Evolutionary conservation across 2,113 vertebrate species (phyloP).

Genomic region (Lampris incognitus): DNA sequence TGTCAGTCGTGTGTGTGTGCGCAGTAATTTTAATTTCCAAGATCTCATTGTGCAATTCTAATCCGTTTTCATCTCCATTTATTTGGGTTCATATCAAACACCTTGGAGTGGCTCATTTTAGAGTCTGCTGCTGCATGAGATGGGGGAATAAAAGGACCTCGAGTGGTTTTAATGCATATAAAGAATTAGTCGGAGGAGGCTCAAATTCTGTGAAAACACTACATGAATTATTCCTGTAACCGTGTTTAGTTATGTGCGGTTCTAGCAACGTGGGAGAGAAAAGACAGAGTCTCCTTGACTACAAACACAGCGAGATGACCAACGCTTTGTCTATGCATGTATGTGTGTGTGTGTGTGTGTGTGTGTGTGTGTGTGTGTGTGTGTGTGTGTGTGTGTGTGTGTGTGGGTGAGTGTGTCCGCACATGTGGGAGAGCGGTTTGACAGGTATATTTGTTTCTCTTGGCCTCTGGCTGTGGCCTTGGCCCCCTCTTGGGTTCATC

Average conservation of each 20-base stretch:
- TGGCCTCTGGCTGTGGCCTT: slow-evolving; percentile 70
- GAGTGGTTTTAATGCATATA: neutral
- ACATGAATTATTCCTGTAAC: neutral
- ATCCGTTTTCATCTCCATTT: too few relatives aligned
- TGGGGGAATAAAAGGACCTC: neutral
- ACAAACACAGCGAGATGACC: slow-evolving; percentile 8
- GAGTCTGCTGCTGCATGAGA: neutral
- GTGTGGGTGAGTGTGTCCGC: slow-evolving; percentile 14
- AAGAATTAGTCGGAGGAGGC: neutral
- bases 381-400: slow-evolving; percentile 40
- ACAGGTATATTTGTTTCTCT: slow-evolving; percentile 76
- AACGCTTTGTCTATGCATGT: slow-evolving; percentile 40
- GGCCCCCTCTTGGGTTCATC: slow-evolving; percentile 71
- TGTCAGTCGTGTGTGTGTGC: slow-evolving; percentile 16
- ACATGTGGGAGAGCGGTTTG: slow-evolving; percentile 31
- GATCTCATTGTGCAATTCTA: too few relatives aligned
- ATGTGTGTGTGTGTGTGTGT: slow-evolving; percentile 34
- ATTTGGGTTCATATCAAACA: too few relatives aligned
- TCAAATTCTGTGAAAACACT: neutral
- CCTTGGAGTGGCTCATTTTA: too few relatives aligned
- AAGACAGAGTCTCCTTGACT: neutral
- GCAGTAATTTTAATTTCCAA: neutral
- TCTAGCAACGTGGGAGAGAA: slow-evolving; percentile 4
- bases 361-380: slow-evolving; percentile 29
- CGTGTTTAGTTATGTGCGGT: neutral